These are phyloP conservation scores for Tholera decimalis DNA, from an alignment of 2,888 invertebrate genomes.

Conservation along the genomic window DNA sequence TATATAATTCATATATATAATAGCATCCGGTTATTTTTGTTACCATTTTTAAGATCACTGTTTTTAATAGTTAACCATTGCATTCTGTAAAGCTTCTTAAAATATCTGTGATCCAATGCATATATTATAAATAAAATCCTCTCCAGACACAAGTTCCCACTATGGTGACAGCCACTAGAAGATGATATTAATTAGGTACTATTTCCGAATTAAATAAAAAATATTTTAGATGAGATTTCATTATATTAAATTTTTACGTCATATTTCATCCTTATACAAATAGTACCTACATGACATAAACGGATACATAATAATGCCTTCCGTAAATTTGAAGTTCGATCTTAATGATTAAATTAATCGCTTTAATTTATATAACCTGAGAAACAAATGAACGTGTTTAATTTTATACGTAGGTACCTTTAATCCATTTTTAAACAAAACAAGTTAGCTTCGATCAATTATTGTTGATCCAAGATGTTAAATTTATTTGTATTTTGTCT, in stretches of 20 bases:
- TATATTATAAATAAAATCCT: not conserved
- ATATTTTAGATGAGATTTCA: too few species aligned
- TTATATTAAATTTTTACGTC: too few species aligned
- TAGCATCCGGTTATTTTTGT: conserved; percentile 39
- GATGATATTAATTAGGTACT: too few species aligned
- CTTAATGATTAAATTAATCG: too few species aligned
- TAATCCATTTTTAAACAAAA: conserved; percentile 2
- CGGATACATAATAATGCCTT: too few species aligned
- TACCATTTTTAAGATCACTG: not conserved
- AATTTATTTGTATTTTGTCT: not conserved
- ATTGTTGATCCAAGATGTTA: not conserved
- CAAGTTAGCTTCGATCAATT: too few species aligned
- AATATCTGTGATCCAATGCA: not conserved
- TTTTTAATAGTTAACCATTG: not conserved
- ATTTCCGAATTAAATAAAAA: too few species aligned
- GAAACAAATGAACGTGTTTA: conserved; percentile 4
- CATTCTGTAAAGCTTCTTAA: not conserved
- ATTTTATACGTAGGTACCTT: not conserved
- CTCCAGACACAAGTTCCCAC: not conserved
- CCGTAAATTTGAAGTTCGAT: too few species aligned
- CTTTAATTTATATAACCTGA: too few species aligned
- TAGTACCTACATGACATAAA: too few species aligned
- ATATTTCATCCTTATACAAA: too few species aligned
- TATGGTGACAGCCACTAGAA: not conserved
- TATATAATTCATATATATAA: too few species aligned